Base-by-base conservation (phyloP, 2,888 invertebrate genomes). In the Lithophane leautieri region DNA sequence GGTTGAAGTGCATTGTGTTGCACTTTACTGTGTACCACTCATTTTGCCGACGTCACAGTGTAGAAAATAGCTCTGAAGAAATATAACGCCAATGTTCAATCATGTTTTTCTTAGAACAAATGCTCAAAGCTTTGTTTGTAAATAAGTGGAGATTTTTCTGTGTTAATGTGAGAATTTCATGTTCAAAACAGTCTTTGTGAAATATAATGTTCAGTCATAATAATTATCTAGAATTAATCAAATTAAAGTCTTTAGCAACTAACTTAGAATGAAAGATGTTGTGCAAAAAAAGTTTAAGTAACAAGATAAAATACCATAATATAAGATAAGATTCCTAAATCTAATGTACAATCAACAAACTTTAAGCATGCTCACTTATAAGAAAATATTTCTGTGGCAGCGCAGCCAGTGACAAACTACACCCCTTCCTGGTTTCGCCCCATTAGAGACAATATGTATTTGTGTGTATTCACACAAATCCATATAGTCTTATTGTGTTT, bases 1-100 rank as follows among this genome's bases (percentile, higher is more conserved):
- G 34, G 58, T 58, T 58, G 25, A 70, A 69, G 73, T 83, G 79
- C 47, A 83, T 76, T 80, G 76, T 76, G 73, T 72, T 86, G 72
- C 72, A 85, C 77, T 86, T 78, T 73, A 73, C 70, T 42, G 14
- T 79, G 42, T 58, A 68, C 47, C 70, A 61, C 70, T 76, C 56
- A 50, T 61, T 52, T 47, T 34, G 44, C 28, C 78, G 69, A 79
- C 83, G 85, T 86, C 82, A 84, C 19, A 56, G 52, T 40, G 52
- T 52, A 77, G 70, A 70, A 73, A 69, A 66, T 67, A 77, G 62
- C 66, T 56, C 63, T 47, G 42, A 67, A 76, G 66, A 81, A 79
- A 76, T 71, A 54, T 63, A 65, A 71, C n/a, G 52, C 47, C 34
- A 60, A 56, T 58, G 60, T 71, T 56, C 25, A 65, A 80, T 80